Evolutionary conservation across 2,113 vertebrate genomes (phyloP).

Genomic region (Anguilla rostrata): DNA sequence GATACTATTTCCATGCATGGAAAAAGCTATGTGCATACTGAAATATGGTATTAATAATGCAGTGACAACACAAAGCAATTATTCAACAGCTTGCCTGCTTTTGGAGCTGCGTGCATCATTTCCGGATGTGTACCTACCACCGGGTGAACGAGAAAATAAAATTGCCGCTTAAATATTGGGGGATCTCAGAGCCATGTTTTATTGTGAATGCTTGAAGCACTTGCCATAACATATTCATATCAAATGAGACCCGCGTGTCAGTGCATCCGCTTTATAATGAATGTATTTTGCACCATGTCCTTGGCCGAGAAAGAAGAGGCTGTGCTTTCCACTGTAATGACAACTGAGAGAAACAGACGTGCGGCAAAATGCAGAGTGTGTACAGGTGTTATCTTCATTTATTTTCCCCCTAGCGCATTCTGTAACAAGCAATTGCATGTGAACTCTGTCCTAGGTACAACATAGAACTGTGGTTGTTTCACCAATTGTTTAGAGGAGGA

Average conservation of each 20-base stretch:
- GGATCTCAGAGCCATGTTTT: slow-evolving; percentile 59
- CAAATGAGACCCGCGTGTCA: slow-evolving; percentile 46
- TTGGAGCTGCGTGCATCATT: not conserved
- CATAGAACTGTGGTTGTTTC: too few species aligned
- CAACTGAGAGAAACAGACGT: not conserved
- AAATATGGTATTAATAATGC: slow-evolving; percentile 10
- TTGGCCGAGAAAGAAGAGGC: not conserved
- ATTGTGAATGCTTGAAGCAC: slow-evolving; percentile 64
- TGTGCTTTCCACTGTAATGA: not conserved
- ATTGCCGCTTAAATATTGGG: slow-evolving; percentile 61
- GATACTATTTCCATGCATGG: not conserved
- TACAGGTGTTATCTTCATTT: too few species aligned
- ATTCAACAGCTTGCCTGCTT: not conserved
- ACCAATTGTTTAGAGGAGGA: too few species aligned
- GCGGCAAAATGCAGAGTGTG: too few species aligned
- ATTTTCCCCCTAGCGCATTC: too few species aligned
- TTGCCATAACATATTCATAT: slow-evolving; percentile 65
- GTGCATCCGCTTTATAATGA: not conserved
- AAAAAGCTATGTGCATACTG: not conserved
- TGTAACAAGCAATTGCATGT: too few species aligned
- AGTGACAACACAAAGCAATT: not conserved
- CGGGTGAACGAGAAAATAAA: slow-evolving; percentile 38
- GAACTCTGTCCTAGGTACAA: too few species aligned
- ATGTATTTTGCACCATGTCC: not conserved
- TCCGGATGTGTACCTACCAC: not conserved